Evolutionary conservation across 2,113 vertebrate genomes (phyloP).

Genomic region (Heloderma charlesbogerti): DNA sequence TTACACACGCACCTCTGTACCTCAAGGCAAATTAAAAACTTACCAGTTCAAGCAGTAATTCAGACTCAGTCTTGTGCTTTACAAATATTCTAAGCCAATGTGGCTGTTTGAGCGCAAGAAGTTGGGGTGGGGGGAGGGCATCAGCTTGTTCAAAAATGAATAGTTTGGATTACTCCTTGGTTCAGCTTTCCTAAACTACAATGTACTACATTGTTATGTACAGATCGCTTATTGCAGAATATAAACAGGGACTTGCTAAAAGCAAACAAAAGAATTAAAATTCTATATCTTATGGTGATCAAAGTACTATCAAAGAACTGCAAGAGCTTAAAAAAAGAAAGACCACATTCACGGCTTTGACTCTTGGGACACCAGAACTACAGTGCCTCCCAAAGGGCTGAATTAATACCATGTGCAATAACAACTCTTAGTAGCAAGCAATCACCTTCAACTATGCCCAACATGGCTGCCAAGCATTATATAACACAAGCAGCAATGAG

Average conservation of each 20-base stretch:
- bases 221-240: rapidly evolving
- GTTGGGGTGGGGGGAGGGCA: neutral
- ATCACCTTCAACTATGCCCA: conserved; percentile 46
- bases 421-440: conserved; percentile 15
- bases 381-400: neutral
- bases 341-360: neutral
- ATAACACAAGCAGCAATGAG: conserved; percentile 49
- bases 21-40: neutral
- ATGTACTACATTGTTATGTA: neutral
- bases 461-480: conserved; percentile 70
- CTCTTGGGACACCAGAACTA: neutral
- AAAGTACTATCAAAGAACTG: neutral
- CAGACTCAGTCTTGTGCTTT: conserved; percentile 9
- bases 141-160: neutral
- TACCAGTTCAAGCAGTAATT: neutral
- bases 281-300: neutral
- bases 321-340: neutral
- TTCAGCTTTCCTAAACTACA: neutral
- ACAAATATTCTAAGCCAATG: neutral
- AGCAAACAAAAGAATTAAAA: conserved; percentile 19
- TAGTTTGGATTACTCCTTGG: conserved; percentile 11
- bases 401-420: conserved; percentile 11
- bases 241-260: neutral
- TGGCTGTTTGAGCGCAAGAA: neutral
- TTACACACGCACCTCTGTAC: neutral